Evolutionary conservation across 2,113 vertebrate genomes (phyloP).

Genomic region (Ceyx margarethae): DNA sequence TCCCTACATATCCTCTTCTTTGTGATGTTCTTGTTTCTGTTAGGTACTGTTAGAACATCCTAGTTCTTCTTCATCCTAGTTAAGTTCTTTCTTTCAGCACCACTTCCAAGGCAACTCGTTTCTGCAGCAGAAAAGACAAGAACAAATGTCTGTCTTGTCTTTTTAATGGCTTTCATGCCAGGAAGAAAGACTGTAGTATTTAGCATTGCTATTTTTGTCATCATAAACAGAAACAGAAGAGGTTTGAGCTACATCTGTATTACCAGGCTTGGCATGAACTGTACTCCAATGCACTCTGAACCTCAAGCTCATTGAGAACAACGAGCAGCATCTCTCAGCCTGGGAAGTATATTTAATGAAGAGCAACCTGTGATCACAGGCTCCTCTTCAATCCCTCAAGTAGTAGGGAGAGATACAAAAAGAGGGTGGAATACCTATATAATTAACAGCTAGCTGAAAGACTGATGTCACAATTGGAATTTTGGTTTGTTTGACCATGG

Average conservation of each 20-base stretch:
- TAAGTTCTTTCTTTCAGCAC: not conserved
- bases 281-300: not conserved
- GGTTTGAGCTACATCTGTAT: not conserved
- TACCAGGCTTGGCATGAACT: not conserved
- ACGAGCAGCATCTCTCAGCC: not conserved
- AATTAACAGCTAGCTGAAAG: no score
- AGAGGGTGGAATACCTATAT: no score
- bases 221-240: not conserved
- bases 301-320: not conserved
- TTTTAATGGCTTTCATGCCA: not conserved
- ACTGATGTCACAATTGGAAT: not conserved
- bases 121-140: not conserved
- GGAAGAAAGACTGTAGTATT: not conserved
- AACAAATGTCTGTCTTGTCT: not conserved
- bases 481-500: no score
- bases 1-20: not conserved
- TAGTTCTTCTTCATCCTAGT: no score
- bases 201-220: not conserved
- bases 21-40: not conserved
- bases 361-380: not conserved
- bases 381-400: no score
- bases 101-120: not conserved
- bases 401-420: no score
- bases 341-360: not conserved
- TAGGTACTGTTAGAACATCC: not conserved